Evolutionary conservation across 2,888 invertebrate genomes (phyloP), one percentile per base, ranked within the genome.

Genomic region (Erebia aethiops): DNA sequence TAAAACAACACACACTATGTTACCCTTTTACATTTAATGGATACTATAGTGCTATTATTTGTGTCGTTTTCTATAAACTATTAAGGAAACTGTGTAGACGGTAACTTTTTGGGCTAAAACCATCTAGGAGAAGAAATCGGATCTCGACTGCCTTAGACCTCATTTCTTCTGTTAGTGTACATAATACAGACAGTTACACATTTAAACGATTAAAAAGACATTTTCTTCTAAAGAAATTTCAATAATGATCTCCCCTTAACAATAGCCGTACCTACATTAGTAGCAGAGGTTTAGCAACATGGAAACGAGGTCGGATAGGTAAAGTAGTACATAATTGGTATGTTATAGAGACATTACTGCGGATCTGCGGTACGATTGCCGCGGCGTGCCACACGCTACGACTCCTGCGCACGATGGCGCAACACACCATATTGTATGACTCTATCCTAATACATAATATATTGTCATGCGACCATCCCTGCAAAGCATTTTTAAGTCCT

Each of bases 331-430:
- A 69, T 71, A 70, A 69, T 72, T 71, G 75, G 77, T 78, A 52
- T 80, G 81, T 76, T 79, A 83, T 78, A 77, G 77, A 84, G 82
- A 82, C 81, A 80, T 83, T 78, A 80, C 76, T 78, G 81, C 84
- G 86, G 88, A 90, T 88, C 82, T 84, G 86, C 84, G 86, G 83
- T 84, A 81, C 78, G 81, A 80, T 82, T 81, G 81, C 71, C 77
- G 77, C 81, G 81, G 82, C 87, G 86, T 87, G 89, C 84, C 81
- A 83, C 91, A 90, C 89, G 89, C 89, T 79, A 87, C 74, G 75
- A 74, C 77, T 76, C 69, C 71, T 67, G 79, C 77, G 74, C 76
- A 74, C 75, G 78, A 79, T 85, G 84, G 84, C 79, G 84, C 86
- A 87, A 86, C 79, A 81, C 16, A 82, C 78, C 49, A 60, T n/a